Evolutionary conservation across 2,797 vertebrate species (phyloP).

Genomic region (Monodelphis domestica): DNA sequence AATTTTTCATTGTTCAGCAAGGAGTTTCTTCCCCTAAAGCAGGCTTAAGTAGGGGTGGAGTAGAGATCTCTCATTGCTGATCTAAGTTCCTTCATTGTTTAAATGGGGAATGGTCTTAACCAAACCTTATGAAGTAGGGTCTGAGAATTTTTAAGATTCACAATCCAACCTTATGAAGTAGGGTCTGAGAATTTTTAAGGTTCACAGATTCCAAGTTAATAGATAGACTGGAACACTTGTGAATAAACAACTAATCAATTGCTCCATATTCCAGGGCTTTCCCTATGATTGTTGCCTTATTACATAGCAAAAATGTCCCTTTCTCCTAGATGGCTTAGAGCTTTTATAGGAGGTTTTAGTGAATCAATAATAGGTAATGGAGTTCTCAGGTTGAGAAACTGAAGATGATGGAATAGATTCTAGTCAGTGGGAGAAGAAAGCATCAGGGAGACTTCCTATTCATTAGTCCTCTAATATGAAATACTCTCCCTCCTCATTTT

Average conservation of each 20-base stretch:
- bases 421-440: background rate
- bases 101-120: no score
- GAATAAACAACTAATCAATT: background rate
- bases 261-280: background rate
- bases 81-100: no score
- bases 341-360: background rate
- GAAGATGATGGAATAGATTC: background rate
- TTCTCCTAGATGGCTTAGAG: background rate
- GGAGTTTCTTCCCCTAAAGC: no score
- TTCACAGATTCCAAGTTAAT: background rate
- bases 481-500: background rate
- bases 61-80: no score
- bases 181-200: no score
- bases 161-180: no score
- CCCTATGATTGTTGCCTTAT: background rate
- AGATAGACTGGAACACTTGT: background rate
- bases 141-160: no score
- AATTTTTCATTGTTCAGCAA: no score
- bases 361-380: background rate
- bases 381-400: background rate
- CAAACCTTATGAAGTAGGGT: no score
- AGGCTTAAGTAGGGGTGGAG: no score
- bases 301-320: background rate
- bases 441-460: background rate
- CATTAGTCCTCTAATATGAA: background rate